Base-by-base conservation (phyloP, 2,113 vertebrate species). In the Capreolus pygargus region DNA sequence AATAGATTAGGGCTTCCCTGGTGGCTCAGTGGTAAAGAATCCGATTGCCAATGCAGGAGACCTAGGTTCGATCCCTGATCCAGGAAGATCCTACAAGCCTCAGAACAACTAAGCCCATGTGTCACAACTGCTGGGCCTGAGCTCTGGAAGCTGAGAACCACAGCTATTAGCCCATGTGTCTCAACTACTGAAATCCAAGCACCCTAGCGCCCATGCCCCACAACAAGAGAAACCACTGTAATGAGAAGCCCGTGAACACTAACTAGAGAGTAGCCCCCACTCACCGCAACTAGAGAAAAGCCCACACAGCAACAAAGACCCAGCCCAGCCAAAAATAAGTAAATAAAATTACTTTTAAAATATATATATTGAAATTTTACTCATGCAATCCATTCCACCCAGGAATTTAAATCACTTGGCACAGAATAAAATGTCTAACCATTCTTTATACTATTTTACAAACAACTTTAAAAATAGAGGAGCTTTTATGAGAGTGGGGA, bases 401-500 rank as follows among this genome's bases (percentile, higher is more conserved):
- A 93, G 11, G 54, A 17, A 45, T 50, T 85, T 43, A 90, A 95
- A 96, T 95, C 58, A 93, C 55, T 82, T 94, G 19, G 45, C 39
- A 87, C 11, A 89, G 70, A 36, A 90, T 91, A 64, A 94, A 78
- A 92, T 85, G 8, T 50, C 43, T 89, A 93, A n/a, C 45, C 52
- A 28, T 81, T 12, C 27, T 64, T 74, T 50, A 81, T 47, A 33
- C 70, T 50, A 54, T 89, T 94, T 96, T 43, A 92, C 25, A 76
- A 96, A 84, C 67, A 74, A 87, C 57, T 94, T 96, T 58, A 86
- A 52, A 57, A 92, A 70, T 27, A 89, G 25, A 86, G 33, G 83
- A 14, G 10, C 23, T 88, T 74, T 45, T 70, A 36, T 55, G 33
- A 54, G 21, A 54, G 30, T 33, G 6, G 15, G 11, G 4, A 57